Percentiles rank a stretch among this genome's conserved stretches.
phyloP scores from a whole-genome alignment of 2,113 vertebrate species.

The Callaeas wilsoni region DNA sequence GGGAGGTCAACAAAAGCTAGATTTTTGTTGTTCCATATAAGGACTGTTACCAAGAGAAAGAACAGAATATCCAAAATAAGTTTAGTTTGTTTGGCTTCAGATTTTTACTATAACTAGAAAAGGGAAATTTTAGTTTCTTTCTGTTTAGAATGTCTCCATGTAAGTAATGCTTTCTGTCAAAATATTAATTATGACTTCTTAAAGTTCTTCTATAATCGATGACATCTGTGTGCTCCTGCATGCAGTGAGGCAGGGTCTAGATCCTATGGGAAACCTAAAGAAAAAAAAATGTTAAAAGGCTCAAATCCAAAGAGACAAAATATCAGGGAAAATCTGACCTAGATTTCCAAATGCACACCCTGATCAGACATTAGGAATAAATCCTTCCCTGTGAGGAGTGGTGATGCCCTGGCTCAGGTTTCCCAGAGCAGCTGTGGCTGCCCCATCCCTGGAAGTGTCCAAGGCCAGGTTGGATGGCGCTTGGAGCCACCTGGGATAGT shows the following conservation, averaged over 20 bases:
- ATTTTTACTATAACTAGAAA: not conserved
- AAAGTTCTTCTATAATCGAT: not conserved
- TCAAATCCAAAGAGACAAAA: not conserved
- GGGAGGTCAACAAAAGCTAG: not conserved
- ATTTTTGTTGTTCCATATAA: not conserved
- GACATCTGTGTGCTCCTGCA: not conserved
- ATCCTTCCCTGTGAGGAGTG: not conserved
- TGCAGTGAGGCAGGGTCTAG: not conserved
- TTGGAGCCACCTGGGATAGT: not conserved
- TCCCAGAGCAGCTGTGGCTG: not conserved
- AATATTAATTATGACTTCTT: not conserved
- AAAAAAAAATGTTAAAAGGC: not conserved
- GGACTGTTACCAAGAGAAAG: not conserved
- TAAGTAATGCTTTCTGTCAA: not conserved
- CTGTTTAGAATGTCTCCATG: not conserved
- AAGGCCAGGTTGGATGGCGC: accelerated
- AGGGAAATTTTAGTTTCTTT: not conserved
- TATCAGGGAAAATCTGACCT: not conserved
- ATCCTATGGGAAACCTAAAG: not conserved
- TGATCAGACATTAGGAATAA: not conserved
- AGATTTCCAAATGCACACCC: not conserved
- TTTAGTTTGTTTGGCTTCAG: not conserved
- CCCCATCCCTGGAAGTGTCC: not conserved
- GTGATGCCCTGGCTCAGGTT: not conserved
- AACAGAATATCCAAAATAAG: not conserved